Conservation (phyloP, 2,888 invertebrate genomes). For the Morpho deidamia region DNA sequence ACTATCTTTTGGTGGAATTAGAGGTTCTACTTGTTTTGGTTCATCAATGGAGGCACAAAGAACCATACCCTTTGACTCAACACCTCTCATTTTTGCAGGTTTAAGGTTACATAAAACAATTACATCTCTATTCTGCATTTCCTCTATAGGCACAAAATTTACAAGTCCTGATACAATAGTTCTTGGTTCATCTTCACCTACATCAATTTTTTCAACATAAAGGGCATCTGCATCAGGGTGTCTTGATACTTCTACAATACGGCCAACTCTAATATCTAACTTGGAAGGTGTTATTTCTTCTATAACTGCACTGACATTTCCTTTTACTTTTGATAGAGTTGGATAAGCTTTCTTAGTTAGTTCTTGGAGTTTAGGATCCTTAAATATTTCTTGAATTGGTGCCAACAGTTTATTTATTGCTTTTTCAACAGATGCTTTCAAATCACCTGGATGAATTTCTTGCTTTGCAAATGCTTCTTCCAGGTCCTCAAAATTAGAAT, state of each 20-base stretch:
- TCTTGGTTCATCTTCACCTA: constrained; percentile 86
- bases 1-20: constrained; percentile 86
- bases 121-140: constrained; percentile 93
- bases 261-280: constrained; percentile 92
- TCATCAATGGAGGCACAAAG: constrained; percentile 91
- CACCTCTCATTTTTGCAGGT: constrained; percentile 96
- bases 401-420: constrained; percentile 92
- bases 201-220: constrained; percentile 94
- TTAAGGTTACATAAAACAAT: constrained; percentile 97
- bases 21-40: constrained; percentile 90
- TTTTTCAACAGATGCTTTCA: constrained; percentile 90
- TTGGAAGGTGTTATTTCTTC: constrained; percentile 85
- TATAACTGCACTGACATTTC: constrained; percentile 41
- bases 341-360: constrained; percentile 92
- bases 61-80: constrained; percentile 96
- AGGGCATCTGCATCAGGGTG: constrained; percentile 96
- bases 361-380: constrained; percentile 86
- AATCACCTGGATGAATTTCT: constrained; percentile 94
- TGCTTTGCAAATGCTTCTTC: constrained; percentile 90
- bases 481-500: constrained; percentile 84
- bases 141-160: constrained; percentile 92
- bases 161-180: constrained; percentile 94
- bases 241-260: constrained; percentile 87
- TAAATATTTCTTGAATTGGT: constrained; percentile 92
- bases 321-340: constrained; percentile 80